Evolutionary conservation across 2,888 invertebrate genomes (phyloP).

Genomic region (Catocala fraxini): DNA sequence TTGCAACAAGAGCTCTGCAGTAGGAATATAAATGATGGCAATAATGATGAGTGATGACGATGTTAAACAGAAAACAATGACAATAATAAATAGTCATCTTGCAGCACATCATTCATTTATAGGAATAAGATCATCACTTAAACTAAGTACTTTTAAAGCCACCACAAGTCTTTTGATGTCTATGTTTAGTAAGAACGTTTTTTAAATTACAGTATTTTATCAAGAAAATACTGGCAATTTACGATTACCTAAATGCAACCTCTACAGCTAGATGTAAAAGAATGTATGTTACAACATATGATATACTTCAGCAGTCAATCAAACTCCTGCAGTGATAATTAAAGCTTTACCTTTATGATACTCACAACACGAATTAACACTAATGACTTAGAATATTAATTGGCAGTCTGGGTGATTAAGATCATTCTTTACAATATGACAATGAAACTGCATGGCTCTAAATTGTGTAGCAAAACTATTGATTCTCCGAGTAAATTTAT

Average conservation of each 20-base stretch:
- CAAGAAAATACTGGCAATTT: no score
- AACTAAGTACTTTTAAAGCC: no score
- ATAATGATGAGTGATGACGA: no score
- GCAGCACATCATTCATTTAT: no score
- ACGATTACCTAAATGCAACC: neutral
- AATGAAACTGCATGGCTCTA: conserved; percentile 49
- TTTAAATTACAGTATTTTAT: no score
- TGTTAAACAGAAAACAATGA: no score
- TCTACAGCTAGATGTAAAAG: neutral
- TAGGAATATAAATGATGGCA: no score
- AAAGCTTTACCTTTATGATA: conserved; percentile 30
- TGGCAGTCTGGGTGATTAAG: conserved; percentile 36
- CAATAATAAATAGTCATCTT: no score
- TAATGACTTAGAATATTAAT: conserved; percentile 42
- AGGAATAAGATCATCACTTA: no score
- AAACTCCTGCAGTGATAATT: conserved; percentile 30
- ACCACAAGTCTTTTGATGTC: no score
- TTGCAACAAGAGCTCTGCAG: no score
- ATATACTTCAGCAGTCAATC: conserved; percentile 36
- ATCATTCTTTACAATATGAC: conserved; percentile 40
- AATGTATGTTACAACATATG: conserved; percentile 23
- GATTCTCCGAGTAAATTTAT: conserved; percentile 42
- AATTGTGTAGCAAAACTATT: conserved; percentile 55
- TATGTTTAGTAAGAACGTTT: no score
- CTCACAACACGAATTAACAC: conserved; percentile 26